Evolutionary conservation across 2,113 vertebrate species (phyloP).

Genomic region (Megaceryle maxima): DNA sequence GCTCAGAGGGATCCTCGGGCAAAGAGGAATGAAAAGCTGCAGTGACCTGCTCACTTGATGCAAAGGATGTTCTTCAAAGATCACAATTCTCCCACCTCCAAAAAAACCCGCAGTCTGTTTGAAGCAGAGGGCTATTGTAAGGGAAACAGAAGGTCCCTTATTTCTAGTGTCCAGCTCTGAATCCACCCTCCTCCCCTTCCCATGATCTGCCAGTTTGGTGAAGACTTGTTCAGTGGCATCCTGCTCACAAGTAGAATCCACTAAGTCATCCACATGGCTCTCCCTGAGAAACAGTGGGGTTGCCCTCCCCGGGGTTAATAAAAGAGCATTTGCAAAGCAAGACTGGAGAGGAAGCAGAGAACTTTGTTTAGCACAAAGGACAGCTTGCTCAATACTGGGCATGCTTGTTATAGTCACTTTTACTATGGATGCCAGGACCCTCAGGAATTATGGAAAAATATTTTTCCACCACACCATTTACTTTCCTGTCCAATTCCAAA

Average conservation of each 20-base stretch:
- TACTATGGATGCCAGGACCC: neutral
- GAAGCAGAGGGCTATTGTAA: neutral
- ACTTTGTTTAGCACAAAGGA: neutral
- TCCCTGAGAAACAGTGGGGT: rapidly evolving
- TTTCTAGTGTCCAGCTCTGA: neutral
- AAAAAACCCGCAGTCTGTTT: rapidly evolving
- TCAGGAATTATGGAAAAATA: neutral
- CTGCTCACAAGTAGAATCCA: neutral
- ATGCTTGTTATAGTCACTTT: neutral
- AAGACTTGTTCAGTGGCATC: neutral
- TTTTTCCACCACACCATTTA: neutral
- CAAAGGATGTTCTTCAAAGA: neutral
- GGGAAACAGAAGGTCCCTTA: neutral
- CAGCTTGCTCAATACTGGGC: neutral
- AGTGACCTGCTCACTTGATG: rapidly evolving
- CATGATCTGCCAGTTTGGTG: neutral
- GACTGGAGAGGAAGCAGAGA: neutral
- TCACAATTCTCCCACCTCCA: neutral
- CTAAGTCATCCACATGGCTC: neutral
- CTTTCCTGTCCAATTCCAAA: neutral
- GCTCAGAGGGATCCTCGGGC: neutral
- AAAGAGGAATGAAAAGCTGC: neutral
- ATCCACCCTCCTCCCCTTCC: neutral
- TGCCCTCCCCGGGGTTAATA: neutral
- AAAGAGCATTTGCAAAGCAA: neutral